A percentile compares a stretch with the other conserved stretches of the same genome.
Conservation (phyloP, 2,888 invertebrate species). For the Alcis repandata region DNA sequence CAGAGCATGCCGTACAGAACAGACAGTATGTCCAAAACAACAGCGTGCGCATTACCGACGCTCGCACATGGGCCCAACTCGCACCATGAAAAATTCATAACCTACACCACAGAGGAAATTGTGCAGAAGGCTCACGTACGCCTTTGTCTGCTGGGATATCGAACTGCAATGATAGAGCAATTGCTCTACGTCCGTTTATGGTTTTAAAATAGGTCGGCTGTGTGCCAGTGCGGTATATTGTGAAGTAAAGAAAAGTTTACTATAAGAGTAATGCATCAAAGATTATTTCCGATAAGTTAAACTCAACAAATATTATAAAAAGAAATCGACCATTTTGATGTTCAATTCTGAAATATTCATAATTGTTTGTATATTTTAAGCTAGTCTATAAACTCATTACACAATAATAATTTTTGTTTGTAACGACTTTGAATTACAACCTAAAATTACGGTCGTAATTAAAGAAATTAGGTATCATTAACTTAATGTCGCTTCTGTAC, state of each 20-base stretch:
- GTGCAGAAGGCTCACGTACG: slow-evolving; percentile 37
- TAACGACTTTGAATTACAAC: background rate
- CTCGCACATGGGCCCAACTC: slow-evolving; percentile 66
- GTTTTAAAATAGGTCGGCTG: slow-evolving; percentile 23
- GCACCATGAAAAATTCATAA: slow-evolving; percentile 80
- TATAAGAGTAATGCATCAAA: background rate
- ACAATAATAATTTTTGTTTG: no score
- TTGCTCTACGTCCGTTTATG: slow-evolving; percentile 20
- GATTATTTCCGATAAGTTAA: background rate
- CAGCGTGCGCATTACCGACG: slow-evolving; percentile 65
- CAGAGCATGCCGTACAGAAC: slow-evolving; percentile 33
- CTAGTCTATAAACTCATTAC: no score
- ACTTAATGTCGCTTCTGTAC: slow-evolving; percentile 40
- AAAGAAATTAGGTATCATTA: background rate
- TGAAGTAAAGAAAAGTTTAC: background rate
- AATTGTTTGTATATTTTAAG: no score
- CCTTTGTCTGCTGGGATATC: slow-evolving; percentile 33
- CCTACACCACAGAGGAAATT: slow-evolving; percentile 60
- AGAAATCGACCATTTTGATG: no score
- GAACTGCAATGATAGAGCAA: slow-evolving; percentile 34
- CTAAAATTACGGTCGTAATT: background rate
- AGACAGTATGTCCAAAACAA: slow-evolving; percentile 66
- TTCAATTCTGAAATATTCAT: no score
- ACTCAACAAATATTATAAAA: no score
- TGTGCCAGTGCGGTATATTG: slow-evolving; percentile 3